A percentile compares a stretch with the other conserved stretches of the same genome.
Conservation (phyloP, 2,113 vertebrate species). For the Pluvialis apricaria region DNA sequence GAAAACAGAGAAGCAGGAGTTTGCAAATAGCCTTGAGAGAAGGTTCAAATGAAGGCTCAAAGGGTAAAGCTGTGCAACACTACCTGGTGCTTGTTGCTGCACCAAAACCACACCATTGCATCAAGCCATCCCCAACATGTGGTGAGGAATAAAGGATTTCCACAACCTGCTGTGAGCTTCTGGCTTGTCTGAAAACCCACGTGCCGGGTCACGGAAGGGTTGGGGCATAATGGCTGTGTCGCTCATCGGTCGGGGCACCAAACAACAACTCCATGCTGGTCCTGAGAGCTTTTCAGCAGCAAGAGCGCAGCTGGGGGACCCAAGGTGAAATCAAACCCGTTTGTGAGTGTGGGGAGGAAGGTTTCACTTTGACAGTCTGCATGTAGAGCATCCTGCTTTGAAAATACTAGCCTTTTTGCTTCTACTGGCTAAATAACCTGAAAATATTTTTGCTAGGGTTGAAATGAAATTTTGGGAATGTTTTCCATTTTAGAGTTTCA, state of each 20-base stretch:
- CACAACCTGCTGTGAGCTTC: constrained; percentile 26
- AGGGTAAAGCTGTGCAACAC: not conserved
- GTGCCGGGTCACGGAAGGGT: not conserved
- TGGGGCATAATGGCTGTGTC: not conserved
- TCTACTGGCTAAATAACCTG: not conserved
- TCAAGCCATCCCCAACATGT: not conserved
- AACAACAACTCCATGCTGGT: not conserved
- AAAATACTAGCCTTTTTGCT: not conserved
- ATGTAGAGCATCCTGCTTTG: not conserved
- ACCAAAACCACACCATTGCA: not conserved
- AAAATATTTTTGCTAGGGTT: not conserved
- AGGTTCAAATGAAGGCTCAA: not conserved
- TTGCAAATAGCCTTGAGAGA: not conserved
- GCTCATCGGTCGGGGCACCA: not conserved
- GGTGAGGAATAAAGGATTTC: constrained; percentile 35
- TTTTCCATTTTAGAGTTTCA: not conserved
- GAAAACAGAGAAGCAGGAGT: not conserved
- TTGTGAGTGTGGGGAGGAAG: not conserved
- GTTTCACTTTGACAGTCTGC: not conserved
- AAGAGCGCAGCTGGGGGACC: not conserved
- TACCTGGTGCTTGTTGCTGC: not conserved
- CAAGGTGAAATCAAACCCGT: not conserved
- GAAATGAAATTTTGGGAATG: not conserved
- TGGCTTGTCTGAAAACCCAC: constrained; percentile 22
- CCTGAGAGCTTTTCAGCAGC: not conserved